phyloP scores from a whole-genome alignment of 2,888 invertebrate genomes.

The Stenoptilia bipunctidactyla region DNA sequence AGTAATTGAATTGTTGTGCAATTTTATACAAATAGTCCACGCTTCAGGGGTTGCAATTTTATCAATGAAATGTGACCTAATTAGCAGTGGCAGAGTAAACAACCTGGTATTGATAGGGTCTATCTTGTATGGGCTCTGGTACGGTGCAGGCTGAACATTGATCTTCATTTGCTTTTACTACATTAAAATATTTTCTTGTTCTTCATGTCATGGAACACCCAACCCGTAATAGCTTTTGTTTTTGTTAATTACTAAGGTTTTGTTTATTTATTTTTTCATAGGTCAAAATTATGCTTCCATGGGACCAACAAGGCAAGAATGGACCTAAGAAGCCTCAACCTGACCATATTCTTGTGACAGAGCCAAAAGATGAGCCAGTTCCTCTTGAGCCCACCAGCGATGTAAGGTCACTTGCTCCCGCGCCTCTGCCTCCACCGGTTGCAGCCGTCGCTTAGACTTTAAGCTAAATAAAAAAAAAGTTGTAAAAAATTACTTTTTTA shows the following conservation, averaged over 20 bases:
- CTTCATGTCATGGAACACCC: too few species aligned
- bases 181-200: neutral
- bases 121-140: conserved; percentile 48
- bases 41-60: conserved; percentile 52
- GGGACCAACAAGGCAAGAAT: conserved; percentile 97
- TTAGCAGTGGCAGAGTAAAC: conserved; percentile 50
- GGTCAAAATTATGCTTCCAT: conserved; percentile 99
- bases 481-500: conserved; percentile 11
- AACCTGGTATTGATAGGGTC: conserved; percentile 58
- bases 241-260: too few species aligned
- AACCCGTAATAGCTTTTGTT: too few species aligned
- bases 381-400: conserved; percentile 81
- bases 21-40: conserved; percentile 38
- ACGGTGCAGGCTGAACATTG: conserved; percentile 54
- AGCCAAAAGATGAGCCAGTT: conserved; percentile 94
- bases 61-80: conserved; percentile 45
- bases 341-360: conserved; percentile 96
- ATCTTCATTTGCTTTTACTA: too few species aligned
- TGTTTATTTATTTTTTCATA: conserved; percentile 62
- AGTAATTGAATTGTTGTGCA: too few species aligned
- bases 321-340: conserved; percentile 98
- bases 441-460: conserved; percentile 44
- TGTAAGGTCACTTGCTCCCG: conserved; percentile 77
- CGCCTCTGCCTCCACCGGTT: conserved; percentile 55
- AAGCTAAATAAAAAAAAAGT: conserved; percentile 35